A percentile compares a stretch with the other conserved stretches of the same genome.
Conservation (phyloP, 2,888 invertebrate species). For the Bursaphelenchus okinawaensis region DNA sequence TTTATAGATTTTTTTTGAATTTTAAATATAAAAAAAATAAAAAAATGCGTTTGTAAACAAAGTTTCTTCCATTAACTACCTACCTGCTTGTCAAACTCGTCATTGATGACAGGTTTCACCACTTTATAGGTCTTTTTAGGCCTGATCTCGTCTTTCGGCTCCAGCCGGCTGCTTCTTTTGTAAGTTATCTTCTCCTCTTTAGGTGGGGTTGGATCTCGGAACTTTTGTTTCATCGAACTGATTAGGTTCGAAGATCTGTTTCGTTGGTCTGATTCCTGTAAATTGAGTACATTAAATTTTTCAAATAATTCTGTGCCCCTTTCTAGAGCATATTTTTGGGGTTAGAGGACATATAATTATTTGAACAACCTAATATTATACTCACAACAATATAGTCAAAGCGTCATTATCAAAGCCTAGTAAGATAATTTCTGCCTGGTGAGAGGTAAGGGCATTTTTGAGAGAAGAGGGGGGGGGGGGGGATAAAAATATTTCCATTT, state of each 20-base stretch:
- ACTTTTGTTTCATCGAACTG: conserved; percentile 34
- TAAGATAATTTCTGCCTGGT: no score
- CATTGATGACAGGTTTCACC: conserved; percentile 50
- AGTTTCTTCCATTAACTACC: no score
- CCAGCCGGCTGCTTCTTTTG: conserved; percentile 38
- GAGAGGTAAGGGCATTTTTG: neutral
- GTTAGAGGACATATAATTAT: no score
- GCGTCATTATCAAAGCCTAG: no score
- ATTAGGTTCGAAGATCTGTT: conserved; percentile 43
- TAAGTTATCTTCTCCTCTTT: conserved; percentile 36
- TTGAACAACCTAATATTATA: no score
- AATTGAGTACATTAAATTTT: no score
- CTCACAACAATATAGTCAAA: no score
- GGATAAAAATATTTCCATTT: neutral
- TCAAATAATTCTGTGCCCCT: no score
- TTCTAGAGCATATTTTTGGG: no score
- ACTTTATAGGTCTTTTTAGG: conserved; percentile 44
- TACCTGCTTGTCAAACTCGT: conserved; percentile 56
- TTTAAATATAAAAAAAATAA: no score
- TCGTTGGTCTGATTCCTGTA: conserved; percentile 38
- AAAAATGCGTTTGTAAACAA: no score
- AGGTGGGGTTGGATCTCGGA: conserved; percentile 25
- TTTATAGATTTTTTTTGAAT: no score
- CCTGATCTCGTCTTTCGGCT: conserved; percentile 31
- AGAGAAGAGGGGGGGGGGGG: neutral